Base-by-base conservation (phyloP, 2,113 vertebrate species). In the Ceyx melanurus region DNA sequence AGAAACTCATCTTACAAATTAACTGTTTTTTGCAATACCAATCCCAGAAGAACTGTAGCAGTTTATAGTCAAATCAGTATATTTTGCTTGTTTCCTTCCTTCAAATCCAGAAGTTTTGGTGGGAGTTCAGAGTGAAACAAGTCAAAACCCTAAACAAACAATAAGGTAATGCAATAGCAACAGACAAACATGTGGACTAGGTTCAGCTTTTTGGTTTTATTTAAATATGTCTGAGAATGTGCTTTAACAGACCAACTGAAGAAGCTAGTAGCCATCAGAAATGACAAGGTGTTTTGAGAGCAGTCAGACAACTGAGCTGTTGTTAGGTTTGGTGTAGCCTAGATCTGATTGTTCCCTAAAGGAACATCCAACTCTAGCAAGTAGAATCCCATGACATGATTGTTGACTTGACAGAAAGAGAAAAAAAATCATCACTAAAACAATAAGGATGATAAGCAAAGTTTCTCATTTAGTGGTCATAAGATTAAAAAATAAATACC, bases 401-500 rank as follows among this genome's bases (percentile, higher is more conserved):
- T 95, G 87, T 77, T 93, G 95, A 94, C 92, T 92, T 94, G 78
- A 96, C 77, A 97, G 89, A 93, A 90, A 94, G 89, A 88, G 66
- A n/a, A 60, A 95, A 60, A 95, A 96, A 96, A 82, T 57, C 90
- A 93, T 82, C 82, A 83, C 86, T 92, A 94, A 95, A 97, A 62
- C 84, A 95, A 76, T 73, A 90, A 92, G 93, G 93, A 94, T 91
- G 92, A 95, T 93, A 96, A 65, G 40, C 43, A 65, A 89, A 64
- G 91, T 92, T 97, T 97, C 94, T 93, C 86, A 95, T 96, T 97
- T 95, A 98, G 98, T 97, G 97, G 97, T 98, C 97, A 97, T 89
- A 96, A 94, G 94, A 93, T 90, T 93, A 92, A 95, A 96, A 98
- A 97, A 98, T 97, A 98, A 98, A 98, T 98, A 98, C 97, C 97